A percentile compares a stretch with the other conserved stretches of the same genome.
phyloP scores from a whole-genome alignment of 2,888 invertebrate genomes.

The Megalurothrips usitatus region DNA sequence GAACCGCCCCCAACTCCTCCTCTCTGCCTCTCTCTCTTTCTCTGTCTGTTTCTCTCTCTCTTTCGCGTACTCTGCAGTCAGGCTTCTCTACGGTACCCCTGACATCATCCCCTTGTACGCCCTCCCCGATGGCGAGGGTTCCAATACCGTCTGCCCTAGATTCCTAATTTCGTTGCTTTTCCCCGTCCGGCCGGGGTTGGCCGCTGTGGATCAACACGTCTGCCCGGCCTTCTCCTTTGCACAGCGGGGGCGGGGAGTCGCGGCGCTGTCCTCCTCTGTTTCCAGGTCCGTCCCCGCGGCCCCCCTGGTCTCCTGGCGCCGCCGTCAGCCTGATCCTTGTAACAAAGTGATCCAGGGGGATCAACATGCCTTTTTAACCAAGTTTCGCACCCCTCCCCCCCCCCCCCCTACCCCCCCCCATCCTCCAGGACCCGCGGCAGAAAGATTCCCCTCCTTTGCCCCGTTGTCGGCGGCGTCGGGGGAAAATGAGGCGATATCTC shows the following conservation, averaged over 20 bases:
- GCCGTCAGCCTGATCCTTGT: not conserved
- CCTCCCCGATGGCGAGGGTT: too few species aligned
- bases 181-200: too few species aligned
- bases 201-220: too few species aligned
- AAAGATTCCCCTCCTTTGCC: not conserved
- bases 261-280: not conserved
- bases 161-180: too few species aligned
- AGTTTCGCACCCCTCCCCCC: not conserved
- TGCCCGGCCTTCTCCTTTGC: too few species aligned
- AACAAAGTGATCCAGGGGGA: slow-evolving; percentile 21
- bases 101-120: too few species aligned
- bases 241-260: not conserved
- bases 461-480: not conserved
- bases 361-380: slow-evolving; percentile 17
- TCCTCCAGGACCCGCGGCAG: not conserved
- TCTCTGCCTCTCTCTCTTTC: too few species aligned
- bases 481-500: not conserved
- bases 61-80: too few species aligned
- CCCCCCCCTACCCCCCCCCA: not conserved
- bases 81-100: too few species aligned
- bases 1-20: too few species aligned
- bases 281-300: not conserved
- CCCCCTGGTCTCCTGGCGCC: not conserved
- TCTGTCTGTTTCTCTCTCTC: too few species aligned
- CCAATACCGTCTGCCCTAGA: too few species aligned